Conservation (phyloP, 2,888 invertebrate genomes). For the Rhopalosiphum nymphaeae region DNA sequence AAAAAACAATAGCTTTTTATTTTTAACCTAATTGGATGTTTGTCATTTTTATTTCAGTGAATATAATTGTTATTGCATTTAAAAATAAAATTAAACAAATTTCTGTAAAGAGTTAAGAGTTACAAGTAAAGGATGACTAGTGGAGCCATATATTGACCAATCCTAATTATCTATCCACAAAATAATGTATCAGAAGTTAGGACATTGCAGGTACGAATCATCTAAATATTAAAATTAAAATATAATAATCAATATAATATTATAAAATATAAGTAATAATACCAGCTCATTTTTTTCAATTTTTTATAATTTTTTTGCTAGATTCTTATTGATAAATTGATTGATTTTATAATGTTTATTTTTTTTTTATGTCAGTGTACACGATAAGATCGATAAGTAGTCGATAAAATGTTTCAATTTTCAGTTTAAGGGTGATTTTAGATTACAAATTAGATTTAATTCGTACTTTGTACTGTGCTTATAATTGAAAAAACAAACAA, state of each 20-base stretch:
- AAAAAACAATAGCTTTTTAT: background rate
- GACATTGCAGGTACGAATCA: background rate
- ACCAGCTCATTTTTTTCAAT: background rate
- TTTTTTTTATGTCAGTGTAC: no score
- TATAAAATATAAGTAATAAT: background rate
- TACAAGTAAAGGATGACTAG: background rate
- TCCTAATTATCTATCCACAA: background rate
- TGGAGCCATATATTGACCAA: background rate
- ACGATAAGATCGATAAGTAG: no score
- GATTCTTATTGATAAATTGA: no score
- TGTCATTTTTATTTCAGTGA: background rate
- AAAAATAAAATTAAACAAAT: background rate
- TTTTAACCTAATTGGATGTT: background rate
- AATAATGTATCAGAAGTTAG: background rate
- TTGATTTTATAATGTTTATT: no score
- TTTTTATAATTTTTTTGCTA: background rate
- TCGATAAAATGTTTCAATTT: no score
- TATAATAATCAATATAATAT: background rate
- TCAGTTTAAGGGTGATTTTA: no score
- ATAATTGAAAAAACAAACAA: no score
- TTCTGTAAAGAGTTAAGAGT: background rate
- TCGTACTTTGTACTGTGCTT: no score
- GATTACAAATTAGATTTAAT: no score
- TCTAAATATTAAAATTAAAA: background rate
- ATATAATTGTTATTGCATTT: background rate